A percentile compares a stretch with the other conserved stretches of the same genome.
phyloP scores from a whole-genome alignment of 2,113 vertebrate genomes.

The Tachysurus vachellii region DNA sequence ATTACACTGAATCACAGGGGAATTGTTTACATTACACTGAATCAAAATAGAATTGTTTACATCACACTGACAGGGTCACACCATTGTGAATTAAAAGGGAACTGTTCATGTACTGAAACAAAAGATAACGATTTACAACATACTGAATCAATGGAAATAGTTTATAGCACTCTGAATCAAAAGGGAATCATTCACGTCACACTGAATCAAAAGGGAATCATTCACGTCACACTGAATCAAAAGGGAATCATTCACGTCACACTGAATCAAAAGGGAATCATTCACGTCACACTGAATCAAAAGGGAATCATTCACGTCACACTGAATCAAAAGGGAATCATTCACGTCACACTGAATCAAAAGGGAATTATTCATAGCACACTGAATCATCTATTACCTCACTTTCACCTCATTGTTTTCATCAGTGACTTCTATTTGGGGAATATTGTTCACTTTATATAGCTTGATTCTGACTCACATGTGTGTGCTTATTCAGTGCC shows the following conservation, averaged over 20 bases:
- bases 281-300: not conserved
- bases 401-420: not conserved
- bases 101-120: not conserved
- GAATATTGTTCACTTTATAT: not conserved
- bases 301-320: not conserved
- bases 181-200: not conserved
- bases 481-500: conserved; percentile 65
- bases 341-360: too few relatives aligned
- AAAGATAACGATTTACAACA: not conserved
- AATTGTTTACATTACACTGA: not conserved
- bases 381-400: too few relatives aligned
- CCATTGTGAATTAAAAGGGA: not conserved
- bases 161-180: too few relatives aligned
- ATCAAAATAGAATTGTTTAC: not conserved
- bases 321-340: too few relatives aligned
- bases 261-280: not conserved
- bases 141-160: not conserved
- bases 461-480: not conserved
- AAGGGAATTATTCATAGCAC: too few relatives aligned
- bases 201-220: too few relatives aligned
- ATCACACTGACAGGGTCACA: not conserved
- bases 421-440: not conserved
- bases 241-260: not conserved
- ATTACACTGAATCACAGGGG: not conserved
- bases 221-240: not conserved